Percentiles rank a stretch among this genome's conserved stretches.
Evolutionary conservation across 2,797 vertebrate species (phyloP).

Genomic region (Acanthurus leucopareius): DNA sequence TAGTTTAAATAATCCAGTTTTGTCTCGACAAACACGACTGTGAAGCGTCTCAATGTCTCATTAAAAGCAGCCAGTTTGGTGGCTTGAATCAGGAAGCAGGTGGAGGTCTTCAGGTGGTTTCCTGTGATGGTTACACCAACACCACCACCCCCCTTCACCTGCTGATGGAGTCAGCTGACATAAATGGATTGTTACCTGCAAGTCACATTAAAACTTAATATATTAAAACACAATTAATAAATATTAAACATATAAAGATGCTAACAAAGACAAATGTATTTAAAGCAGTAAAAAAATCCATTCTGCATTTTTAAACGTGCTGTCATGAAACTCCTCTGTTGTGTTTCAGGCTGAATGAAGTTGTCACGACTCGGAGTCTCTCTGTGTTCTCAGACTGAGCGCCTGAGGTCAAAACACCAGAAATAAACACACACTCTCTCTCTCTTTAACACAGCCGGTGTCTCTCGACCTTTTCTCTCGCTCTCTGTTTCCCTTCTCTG

Average conservation of each 20-base stretch:
- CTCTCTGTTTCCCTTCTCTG: conserved; percentile 1
- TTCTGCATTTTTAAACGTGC: not conserved
- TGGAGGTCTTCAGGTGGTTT: no score
- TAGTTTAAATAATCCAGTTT: no score
- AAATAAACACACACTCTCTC: conserved; percentile 25
- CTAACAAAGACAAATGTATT: not conserved
- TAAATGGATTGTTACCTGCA: no score
- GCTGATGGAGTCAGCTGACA: no score
- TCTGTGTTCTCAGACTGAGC: conserved; percentile 2
- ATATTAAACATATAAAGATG: not conserved
- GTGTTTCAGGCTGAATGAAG: conserved; percentile 27
- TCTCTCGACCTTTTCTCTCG: not conserved
- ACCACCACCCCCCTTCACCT: no score
- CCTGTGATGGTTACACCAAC: no score
- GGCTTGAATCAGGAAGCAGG: no score
- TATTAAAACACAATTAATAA: no score
- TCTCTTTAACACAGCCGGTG: not conserved
- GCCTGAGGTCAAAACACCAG: conserved; percentile 17
- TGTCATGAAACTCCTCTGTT: conserved; percentile 3
- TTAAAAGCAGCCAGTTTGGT: no score
- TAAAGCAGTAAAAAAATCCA: not conserved
- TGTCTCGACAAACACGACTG: no score
- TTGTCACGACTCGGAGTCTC: conserved; percentile 8
- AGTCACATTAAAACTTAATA: no score
- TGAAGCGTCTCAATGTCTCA: no score